phyloP scores from a whole-genome alignment of 30 jellyfish, hydroid and myxozoan genomes.

The Hydractinia symbiolongicarpus region DNA sequence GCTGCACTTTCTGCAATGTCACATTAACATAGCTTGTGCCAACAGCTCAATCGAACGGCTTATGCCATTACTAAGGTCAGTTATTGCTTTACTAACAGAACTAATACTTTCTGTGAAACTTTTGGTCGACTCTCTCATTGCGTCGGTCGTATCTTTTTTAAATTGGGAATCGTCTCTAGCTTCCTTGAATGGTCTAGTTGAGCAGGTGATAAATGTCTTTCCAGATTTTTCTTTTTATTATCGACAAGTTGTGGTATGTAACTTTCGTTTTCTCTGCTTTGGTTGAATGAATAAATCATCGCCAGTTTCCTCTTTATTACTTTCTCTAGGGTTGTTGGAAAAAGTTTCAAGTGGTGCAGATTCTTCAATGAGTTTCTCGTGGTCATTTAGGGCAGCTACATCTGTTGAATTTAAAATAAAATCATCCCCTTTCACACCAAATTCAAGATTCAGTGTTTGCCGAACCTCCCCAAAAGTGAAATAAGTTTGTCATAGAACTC shows the following conservation, averaged over 20 bases:
- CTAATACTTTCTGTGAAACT: too few relatives aligned
- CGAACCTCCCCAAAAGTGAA: slow-evolving; percentile 7
- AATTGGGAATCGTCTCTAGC: not conserved
- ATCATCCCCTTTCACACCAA: slow-evolving; percentile 11
- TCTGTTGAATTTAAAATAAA: not conserved
- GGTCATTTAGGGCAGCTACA: not conserved
- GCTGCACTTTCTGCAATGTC: not conserved
- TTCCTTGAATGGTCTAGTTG: not conserved
- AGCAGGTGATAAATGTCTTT: not conserved
- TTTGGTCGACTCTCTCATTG: too few relatives aligned
- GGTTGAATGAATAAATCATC: not conserved
- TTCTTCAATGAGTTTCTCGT: not conserved
- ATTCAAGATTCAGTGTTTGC: not conserved
- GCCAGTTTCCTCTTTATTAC: not conserved
- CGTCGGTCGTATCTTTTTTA: too few relatives aligned
- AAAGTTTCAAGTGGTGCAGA: not conserved
- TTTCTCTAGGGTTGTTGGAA: too few relatives aligned
- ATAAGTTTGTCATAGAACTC: slow-evolving; percentile 7
- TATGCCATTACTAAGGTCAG: not conserved
- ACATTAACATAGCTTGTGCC: not conserved
- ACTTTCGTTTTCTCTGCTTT: not conserved
- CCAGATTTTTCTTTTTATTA: not conserved
- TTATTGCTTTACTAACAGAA: too few relatives aligned
- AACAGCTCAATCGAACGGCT: slow-evolving; percentile 1
- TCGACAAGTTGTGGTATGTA: slow-evolving; percentile 4